Percentiles rank a stretch among this genome's conserved stretches.
Evolutionary conservation across 2,797 vertebrate species (phyloP).

Genomic region (Hylomyscus alleni): DNA sequence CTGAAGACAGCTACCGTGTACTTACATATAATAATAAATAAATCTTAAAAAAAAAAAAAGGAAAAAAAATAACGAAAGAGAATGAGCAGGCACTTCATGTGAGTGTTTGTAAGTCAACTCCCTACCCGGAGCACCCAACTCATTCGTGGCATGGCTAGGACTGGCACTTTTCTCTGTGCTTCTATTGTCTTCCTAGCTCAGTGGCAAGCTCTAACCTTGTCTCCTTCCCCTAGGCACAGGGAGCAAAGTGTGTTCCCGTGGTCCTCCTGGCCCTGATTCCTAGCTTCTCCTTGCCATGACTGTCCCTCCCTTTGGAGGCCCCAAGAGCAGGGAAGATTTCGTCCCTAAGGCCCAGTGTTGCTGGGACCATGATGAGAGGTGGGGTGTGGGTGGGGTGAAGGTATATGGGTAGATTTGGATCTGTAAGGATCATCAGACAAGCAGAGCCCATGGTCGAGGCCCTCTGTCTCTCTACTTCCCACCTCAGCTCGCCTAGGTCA

Average conservation of each 20-base stretch:
- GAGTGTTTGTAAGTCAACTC: not conserved
- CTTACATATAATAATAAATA: not conserved
- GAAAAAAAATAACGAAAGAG: not conserved
- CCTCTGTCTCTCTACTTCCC: not conserved
- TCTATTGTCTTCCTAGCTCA: constrained; percentile 12
- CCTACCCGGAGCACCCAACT: not conserved
- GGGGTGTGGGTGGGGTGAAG: not conserved
- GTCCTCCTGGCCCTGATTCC: not conserved
- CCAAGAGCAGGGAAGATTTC: not conserved
- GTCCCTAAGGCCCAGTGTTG: not conserved
- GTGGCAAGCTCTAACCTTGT: not conserved
- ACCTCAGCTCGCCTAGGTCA: not conserved
- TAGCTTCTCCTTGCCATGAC: not conserved
- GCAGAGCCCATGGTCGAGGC: not conserved
- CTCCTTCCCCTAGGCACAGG: not conserved
- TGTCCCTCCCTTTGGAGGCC: too few relatives aligned
- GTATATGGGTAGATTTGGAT: not conserved
- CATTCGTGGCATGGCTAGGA: not conserved
- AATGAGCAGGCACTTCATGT: not conserved
- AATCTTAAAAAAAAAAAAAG: too few relatives aligned
- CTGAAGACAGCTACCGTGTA: too few relatives aligned
- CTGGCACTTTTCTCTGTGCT: constrained; percentile 2
- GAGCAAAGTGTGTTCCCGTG: constrained; percentile 3
- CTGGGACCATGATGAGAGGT: not conserved
- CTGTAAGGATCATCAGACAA: too few relatives aligned